Percentiles rank a stretch among this genome's conserved stretches.
phyloP scores from a whole-genome alignment of 2,888 invertebrate species.

The Acanthosepion esculentum region DNA sequence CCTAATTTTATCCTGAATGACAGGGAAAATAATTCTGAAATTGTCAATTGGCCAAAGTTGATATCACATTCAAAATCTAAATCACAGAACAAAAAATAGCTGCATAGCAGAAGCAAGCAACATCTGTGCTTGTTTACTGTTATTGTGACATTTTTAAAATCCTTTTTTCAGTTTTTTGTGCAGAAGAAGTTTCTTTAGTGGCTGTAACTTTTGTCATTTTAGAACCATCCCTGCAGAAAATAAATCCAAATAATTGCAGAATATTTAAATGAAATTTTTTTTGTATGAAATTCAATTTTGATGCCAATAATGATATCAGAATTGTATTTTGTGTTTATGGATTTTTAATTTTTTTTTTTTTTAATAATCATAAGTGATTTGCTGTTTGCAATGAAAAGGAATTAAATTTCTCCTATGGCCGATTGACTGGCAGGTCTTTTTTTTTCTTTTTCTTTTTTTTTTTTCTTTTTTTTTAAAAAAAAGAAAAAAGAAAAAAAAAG shows the following conservation, averaged over 20 bases:
- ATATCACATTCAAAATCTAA: background rate
- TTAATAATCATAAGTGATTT: background rate
- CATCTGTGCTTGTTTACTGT: no score
- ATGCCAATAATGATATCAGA: background rate
- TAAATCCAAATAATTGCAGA: background rate
- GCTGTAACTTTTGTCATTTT: background rate
- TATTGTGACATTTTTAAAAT: background rate
- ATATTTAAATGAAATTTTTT: background rate
- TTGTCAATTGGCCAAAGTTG: background rate
- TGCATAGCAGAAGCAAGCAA: no score
- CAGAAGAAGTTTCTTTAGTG: background rate
- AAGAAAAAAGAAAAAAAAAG: background rate
- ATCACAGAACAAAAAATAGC: no score
- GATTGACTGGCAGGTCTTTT: background rate
- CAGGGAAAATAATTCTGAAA: background rate
- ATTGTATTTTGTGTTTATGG: background rate
- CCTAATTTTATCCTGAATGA: background rate
- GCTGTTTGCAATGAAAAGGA: background rate
- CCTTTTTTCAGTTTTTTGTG: background rate
- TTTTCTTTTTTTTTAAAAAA: no score
- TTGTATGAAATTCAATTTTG: background rate
- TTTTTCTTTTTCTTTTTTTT: no score
- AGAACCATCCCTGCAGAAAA: background rate
- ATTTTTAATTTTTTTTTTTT: background rate
- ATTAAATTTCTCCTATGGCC: background rate